Base-by-base conservation (phyloP, 1,140 invertebrate species). In the Apis dorsata region DNA sequence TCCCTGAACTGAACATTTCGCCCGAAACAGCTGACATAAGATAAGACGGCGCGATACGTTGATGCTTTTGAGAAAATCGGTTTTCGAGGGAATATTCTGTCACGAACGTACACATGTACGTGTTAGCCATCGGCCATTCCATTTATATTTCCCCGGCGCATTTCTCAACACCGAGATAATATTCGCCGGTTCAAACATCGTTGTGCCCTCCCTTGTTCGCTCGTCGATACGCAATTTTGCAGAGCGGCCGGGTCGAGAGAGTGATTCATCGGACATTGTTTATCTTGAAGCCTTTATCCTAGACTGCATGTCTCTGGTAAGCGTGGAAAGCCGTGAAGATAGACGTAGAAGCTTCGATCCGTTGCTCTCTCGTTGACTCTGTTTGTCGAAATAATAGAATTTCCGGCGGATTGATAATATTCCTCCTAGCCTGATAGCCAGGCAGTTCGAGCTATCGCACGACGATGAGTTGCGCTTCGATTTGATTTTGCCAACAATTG, bases 221-320 rank as follows among this genome's bases (percentile, higher is more conserved):
- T 21, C 19, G 44, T 34, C 34, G 78, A 79, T 79, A 63, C 59
- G 49, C 44, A 55, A 79, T 79, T 72, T 79, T 53, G 44, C 51
- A 28, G 68, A 71, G 15, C 44, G 66, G 44, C 44, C 44, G 34
- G 34, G 65, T 69, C 68, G 44, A 49, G 24, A 12, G 44, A 34
- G 59, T 79, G 78, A 79, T 79, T 79, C 78, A 79, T 72, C 59
- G 57, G 53, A 7, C 66, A 49, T 44, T 79, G 57, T 72, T 79
- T 79, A 79, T 79, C 78, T 13, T 17, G 2, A 24, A 72, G 68
- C 57, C 57, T 79, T 79, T 79, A 72, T 55, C 68, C 57, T 62
- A 79, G 78, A 79, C 78, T 63, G 78, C 68, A 17, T 72, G 78
- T 79, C 78, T 79, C 78, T 79, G 53, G 53, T 0, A 17, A 24